Base-by-base conservation (phyloP, 2,888 invertebrate genomes). In the Noctua janthe region DNA sequence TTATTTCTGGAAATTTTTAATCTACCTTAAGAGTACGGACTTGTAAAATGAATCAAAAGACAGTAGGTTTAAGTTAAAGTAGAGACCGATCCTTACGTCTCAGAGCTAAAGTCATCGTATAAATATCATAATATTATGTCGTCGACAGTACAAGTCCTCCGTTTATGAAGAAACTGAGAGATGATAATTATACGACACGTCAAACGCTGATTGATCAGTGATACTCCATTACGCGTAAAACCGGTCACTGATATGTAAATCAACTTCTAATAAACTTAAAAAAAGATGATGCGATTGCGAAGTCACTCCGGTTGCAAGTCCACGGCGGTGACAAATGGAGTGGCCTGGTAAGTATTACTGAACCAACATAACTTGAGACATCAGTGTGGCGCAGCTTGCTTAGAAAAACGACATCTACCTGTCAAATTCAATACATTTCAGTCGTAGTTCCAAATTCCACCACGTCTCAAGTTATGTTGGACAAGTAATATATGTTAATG, bases 181-280 rank as follows among this genome's bases (percentile, higher is more conserved):
- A 92, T 92, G 91, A 93, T 95, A 95, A 95, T 95, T 94, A 94
- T 91, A 94, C 92, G 92, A 94, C 93, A 92, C 92, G 94, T 95
- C 95, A 95, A 92, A 93, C 87, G 90, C 88, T 93, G 95, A 95
- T 95, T 93, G 95, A 95, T 95, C 92, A 93, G 93, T 93, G 94
- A 95, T 94, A 94, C 92, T 93, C 92, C 92, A 92, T 92, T 92
- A 92, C 90, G 84, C 88, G 86, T 87, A 83, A 83, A 91, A 93
- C 93, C 91, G 92, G 94, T 93, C 91, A 90, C 91, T 91, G 90
- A 92, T 89, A 90, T 89, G 90, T 86, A 89, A 88, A 87, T 87
- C 78, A 85, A 84, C 78, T 88, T 83, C 80, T 90, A 90, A 88
- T 89, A 87, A 87, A 89, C 83, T 82, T 79, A 81, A 85, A 87